These are phyloP conservation scores for Coptodon bakossiorum DNA, from an alignment of 2,113 vertebrate species.

Conservation along the genomic window DNA sequence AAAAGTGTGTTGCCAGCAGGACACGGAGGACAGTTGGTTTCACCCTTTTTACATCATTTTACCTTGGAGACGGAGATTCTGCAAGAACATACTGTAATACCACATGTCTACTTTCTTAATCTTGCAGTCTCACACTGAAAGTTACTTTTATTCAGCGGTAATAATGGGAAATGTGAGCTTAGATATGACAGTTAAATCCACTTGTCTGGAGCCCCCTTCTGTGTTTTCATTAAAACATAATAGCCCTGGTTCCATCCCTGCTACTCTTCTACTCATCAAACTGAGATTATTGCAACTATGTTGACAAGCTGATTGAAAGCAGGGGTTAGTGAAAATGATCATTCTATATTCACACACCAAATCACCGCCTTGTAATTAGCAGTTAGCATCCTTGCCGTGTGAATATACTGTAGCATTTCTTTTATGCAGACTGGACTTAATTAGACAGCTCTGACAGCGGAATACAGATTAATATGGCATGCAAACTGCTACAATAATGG, in stretches of 20 bases:
- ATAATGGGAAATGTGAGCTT: background rate
- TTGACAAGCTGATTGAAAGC: constrained; percentile 51
- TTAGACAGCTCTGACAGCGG: constrained; percentile 28
- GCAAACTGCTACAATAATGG: constrained; percentile 34
- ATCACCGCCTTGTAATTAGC: constrained; percentile 47
- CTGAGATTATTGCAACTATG: constrained; percentile 19
- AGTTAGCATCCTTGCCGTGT: constrained; percentile 6
- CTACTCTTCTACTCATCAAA: constrained; percentile 6
- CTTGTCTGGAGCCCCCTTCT: background rate
- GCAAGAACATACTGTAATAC: background rate
- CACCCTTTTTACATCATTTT: constrained; percentile 36
- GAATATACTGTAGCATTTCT: constrained; percentile 19
- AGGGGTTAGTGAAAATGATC: constrained; percentile 33
- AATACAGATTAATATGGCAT: constrained; percentile 49
- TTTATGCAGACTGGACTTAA: constrained; percentile 47
- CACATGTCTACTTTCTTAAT: background rate
- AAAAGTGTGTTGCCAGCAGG: background rate
- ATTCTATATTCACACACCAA: constrained; percentile 32
- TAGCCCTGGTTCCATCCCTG: background rate
- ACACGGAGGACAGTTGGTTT: constrained; percentile 13
- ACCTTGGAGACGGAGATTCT: background rate
- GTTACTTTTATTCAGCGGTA: background rate
- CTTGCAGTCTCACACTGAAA: background rate
- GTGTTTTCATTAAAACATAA: constrained; percentile 38
- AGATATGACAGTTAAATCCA: background rate